Base-by-base conservation (phyloP, 2,888 invertebrate species). In the Plagodis pulveraria region DNA sequence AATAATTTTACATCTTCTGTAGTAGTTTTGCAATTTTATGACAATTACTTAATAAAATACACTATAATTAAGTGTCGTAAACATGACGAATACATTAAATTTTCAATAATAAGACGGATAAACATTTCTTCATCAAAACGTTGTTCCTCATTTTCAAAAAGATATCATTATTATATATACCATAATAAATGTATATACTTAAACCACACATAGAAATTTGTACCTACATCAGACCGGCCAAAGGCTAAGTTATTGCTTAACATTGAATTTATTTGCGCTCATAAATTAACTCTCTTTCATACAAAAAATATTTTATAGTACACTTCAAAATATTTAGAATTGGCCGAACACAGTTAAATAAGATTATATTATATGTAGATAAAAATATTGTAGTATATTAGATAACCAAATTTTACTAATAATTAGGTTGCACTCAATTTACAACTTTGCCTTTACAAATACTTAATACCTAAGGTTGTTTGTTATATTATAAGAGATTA, bases 221-320 rank as follows among this genome's bases (percentile, higher is more conserved):
- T 66, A 71, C 69, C 64, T 65, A 36, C 62, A 51, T 58, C 86
- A 84, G 88, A 84, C 87, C 87, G 85, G 83, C 84, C 71, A 60
- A 86, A 87, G 86, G 86, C 87, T 78, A 80, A 81, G 83, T 84
- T 89, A 90, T 89, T 90, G 89, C 89, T 89, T 67, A 63, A 76
- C 71, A 73, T 81, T 81, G 56, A 67, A 48, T 78, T 22, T 77
- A 76, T 71, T 79, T 69, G 73, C 74, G 71, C 74, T 67, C 66
- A 64, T 65, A 67, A 70, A 64, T 60, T 59, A 63, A 59, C 57
- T 57, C 50, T 53, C 66, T 58, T 62, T 62, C 65, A 63, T 69
- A 66, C 69, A 63, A 64, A 65, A 67, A 63, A 69, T 67, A 64
- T 63, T 61, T 58, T 50, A 62, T 60, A 46, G 47, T 42, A 32